Percentiles rank a stretch among this genome's conserved stretches.
Evolutionary conservation across 2,888 invertebrate species (phyloP).

Genomic region (Cephonodes hylas): DNA sequence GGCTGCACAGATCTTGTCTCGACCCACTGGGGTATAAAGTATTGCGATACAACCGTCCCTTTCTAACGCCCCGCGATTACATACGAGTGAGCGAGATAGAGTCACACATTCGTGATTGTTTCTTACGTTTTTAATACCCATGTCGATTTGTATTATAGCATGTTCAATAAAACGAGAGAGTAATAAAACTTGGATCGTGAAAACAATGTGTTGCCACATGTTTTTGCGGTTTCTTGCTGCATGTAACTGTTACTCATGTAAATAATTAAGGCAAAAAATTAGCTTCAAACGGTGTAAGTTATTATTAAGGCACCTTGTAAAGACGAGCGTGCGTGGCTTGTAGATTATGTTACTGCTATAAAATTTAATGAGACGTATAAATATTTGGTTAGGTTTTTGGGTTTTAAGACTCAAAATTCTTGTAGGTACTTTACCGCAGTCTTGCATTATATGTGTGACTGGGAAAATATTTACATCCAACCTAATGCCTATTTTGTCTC

Average conservation of each 20-base stretch:
- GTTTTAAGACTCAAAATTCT: no score
- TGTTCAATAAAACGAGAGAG: constrained; percentile 43
- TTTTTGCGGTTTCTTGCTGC: constrained; percentile 17
- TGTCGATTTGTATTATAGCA: constrained; percentile 58
- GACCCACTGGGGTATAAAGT: constrained; percentile 54
- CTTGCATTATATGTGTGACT: no score
- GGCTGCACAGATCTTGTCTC: constrained; percentile 58
- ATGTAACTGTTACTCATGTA: background rate
- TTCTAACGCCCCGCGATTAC: constrained; percentile 21
- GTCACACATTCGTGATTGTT: constrained; percentile 46
- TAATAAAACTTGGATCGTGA: constrained; percentile 45
- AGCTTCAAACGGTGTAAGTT: no score
- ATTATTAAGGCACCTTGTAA: no score
- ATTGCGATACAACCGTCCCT: constrained; percentile 37
- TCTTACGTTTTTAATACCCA: constrained; percentile 55
- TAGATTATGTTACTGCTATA: no score
- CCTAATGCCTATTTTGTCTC: background rate
- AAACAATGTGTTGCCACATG: constrained; percentile 39
- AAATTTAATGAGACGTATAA: no score
- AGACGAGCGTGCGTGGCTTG: no score
- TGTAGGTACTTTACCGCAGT: no score
- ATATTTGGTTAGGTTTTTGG: no score
- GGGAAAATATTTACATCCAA: background rate
- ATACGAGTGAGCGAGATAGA: constrained; percentile 37
- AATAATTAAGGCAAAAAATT: background rate